Conservation (phyloP, 1,140 invertebrate genomes). For the Homalodisca vitripennis region DNA sequence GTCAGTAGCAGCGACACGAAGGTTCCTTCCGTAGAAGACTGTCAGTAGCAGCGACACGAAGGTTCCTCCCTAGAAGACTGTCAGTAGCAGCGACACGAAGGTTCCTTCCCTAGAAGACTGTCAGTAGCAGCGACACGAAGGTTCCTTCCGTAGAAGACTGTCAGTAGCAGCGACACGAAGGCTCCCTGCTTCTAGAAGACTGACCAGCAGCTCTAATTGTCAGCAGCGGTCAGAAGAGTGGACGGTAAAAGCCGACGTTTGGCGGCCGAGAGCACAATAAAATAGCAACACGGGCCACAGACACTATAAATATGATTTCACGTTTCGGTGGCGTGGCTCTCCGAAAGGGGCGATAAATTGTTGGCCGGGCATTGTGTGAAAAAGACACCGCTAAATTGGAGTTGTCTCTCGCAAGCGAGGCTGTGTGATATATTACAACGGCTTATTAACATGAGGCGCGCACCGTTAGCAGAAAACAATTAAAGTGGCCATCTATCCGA, state of each 20-base stretch:
- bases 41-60: no score
- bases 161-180: no score
- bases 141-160: no score
- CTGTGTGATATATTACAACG: neutral
- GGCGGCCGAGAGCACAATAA: neutral
- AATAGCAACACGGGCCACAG: conserved; percentile 10
- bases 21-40: no score
- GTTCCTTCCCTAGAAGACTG: no score
- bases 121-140: no score
- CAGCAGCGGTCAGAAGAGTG: neutral
- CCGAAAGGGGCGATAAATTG: conserved; percentile 13
- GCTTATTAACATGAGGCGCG: neutral
- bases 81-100: no score
- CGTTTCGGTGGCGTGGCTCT: conserved; percentile 12
- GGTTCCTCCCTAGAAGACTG: no score
- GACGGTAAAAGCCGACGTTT: neutral
- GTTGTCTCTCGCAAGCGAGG: conserved; percentile 15
- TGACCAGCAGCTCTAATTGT: no score
- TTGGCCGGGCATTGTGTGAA: conserved; percentile 1
- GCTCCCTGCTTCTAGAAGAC: no score
- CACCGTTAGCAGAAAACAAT: conserved; percentile 10
- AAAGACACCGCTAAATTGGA: conserved; percentile 24
- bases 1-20: no score
- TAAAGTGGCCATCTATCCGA: neutral
- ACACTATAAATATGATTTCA: conserved; percentile 27